Conservation (phyloP, 2,888 invertebrate species). For the Polietes domitor region DNA sequence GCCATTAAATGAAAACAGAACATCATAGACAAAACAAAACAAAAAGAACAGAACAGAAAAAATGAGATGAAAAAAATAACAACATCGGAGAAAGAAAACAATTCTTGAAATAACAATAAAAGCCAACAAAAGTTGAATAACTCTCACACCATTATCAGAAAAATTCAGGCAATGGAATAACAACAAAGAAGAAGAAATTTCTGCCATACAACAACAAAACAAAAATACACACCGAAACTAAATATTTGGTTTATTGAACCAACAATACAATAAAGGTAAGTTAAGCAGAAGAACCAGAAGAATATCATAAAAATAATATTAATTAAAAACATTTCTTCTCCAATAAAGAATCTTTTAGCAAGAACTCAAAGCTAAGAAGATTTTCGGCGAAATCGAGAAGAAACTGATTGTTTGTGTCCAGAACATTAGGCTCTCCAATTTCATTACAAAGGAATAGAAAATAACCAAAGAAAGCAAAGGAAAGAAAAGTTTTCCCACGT, state of each 20-base stretch:
- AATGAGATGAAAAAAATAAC: neutral
- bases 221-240: neutral
- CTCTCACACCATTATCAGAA: no score
- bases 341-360: conserved; percentile 13
- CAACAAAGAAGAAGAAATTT: neutral
- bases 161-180: conserved; percentile 12
- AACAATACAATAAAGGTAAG: neutral
- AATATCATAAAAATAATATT: conserved; percentile 1
- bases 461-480: neutral
- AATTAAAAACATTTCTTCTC: conserved; percentile 15
- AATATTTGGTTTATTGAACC: conserved; percentile 17
- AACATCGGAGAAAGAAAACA: neutral
- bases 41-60: conserved; percentile 6
- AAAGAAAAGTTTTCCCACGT: neutral
- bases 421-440: neutral
- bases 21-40: conserved; percentile 1
- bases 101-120: conserved; percentile 18
- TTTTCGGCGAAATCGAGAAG: neutral
- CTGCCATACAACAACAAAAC: neutral
- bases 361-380: neutral
- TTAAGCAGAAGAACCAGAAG: neutral
- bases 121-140: neutral
- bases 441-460: neutral
- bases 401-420: conserved; percentile 36
- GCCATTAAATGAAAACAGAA: conserved; percentile 11